Conservation (phyloP, 2,113 vertebrate genomes). For the Muscicapa adusta region DNA sequence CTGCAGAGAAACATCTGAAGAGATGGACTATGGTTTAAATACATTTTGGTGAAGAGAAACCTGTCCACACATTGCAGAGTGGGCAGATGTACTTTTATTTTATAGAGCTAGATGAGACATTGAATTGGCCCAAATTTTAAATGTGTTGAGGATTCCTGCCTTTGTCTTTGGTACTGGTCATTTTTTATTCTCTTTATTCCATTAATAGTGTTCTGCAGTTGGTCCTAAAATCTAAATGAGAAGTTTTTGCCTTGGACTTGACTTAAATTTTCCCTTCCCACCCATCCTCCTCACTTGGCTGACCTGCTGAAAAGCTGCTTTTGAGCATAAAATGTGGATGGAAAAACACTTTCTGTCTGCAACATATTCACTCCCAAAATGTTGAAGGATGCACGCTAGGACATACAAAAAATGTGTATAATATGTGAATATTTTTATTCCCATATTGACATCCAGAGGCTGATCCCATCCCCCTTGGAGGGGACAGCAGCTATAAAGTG, state of each 20-base stretch:
- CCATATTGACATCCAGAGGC: accelerated
- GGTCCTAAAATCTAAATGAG: neutral
- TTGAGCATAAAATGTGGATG: neutral
- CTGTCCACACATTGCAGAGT: neutral
- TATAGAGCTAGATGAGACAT: neutral
- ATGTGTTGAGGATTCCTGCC: neutral
- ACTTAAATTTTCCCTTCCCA: neutral
- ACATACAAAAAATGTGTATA: accelerated
- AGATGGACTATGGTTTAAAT: neutral
- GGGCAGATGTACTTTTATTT: neutral
- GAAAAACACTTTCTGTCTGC: neutral
- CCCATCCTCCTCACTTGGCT: neutral
- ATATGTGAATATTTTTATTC: neutral
- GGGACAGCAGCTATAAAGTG: neutral
- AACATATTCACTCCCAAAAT: accelerated
- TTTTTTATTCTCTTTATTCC: neutral
- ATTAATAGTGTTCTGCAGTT: neutral
- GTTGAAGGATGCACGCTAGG: neutral
- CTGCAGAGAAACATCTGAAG: neutral
- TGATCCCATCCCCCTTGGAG: neutral
- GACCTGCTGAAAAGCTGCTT: conserved; percentile 5
- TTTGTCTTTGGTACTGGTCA: neutral
- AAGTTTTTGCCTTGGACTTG: neutral
- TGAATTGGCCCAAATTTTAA: neutral
- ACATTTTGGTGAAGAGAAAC: neutral